Base-by-base conservation (phyloP, 2,113 vertebrate genomes). In the Ailurus styani region DNA sequence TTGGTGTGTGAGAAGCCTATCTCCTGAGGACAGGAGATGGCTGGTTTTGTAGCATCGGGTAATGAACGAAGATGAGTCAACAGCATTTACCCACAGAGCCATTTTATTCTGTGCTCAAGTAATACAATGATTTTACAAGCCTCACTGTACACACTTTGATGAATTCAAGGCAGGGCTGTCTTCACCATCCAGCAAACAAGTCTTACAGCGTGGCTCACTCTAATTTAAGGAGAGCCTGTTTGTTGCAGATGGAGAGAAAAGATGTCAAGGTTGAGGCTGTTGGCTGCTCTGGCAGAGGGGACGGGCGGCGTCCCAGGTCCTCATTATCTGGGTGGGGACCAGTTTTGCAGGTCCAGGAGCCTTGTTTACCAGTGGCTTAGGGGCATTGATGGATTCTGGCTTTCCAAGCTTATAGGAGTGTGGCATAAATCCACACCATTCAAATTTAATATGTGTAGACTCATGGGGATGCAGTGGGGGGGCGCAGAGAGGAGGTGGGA, bases 81-180 rank as follows among this genome's bases (percentile, higher is more conserved):
- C 37, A 72, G 40, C 23, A 9, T 52, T 93, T 37, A n/a, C 29
- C 57, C n/a, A 73, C 12, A 23, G 23, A 85, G 47, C 52, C 68
- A 55, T 81, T 98, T 98, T 97, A 98, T 98, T 98, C 34, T 17
- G 13, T 62, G 81, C 20, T 83, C 90, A 83, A 40, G 85, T 45
- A 29, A 50, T 82, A 91, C 75, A 91, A 27, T 40, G 79, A 40
- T 54, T 87, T 85, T 84, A 96, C 50, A 85, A 90, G 84, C 29
- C 50, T 96, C 47, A 52, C 55, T 82, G 93, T 52, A 54, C 20
- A n/a, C 54, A 60, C 15, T 94, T 77, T 4, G 86, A 87, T 5
- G 62, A 87, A 70, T 40, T 55, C 54, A 68, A 81, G 55, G 50
- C 45, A 12, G 68, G 66, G 34, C 89, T 72, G 45, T 42, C 60